Conservation (phyloP, 2,888 invertebrate genomes). For the Cephus pygmeus region DNA sequence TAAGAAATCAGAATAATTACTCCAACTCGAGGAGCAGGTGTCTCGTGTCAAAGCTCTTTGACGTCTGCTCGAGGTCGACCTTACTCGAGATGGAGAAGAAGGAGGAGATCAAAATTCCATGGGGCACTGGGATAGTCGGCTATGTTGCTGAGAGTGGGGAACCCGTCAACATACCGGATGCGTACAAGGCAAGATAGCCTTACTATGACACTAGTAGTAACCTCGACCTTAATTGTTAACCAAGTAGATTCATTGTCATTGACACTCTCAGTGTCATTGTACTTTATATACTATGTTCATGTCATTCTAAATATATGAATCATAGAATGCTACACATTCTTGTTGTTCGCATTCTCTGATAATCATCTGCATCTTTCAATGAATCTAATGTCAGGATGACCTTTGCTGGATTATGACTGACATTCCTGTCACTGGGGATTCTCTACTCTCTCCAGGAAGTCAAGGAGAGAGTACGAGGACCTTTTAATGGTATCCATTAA, state of each 20-base stretch:
- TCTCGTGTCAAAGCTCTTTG: slow-evolving; percentile 93
- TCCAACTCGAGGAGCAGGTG: slow-evolving; percentile 70
- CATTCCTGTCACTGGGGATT: not conserved
- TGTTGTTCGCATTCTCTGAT: not conserved
- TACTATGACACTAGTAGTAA: slow-evolving; percentile 9
- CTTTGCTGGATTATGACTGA: not conserved
- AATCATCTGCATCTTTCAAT: not conserved
- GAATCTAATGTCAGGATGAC: not conserved
- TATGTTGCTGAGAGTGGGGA: slow-evolving; percentile 94
- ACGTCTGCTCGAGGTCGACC: slow-evolving; percentile 93
- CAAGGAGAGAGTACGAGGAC: not conserved
- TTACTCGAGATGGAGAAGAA: slow-evolving; percentile 92
- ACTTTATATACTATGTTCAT: not conserved
- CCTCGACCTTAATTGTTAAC: not conserved
- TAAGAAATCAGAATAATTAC: slow-evolving; percentile 24
- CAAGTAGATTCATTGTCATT: not conserved
- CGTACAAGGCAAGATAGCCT: slow-evolving; percentile 80
- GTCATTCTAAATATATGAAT: not conserved
- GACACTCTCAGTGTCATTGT: not conserved
- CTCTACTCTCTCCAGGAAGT: not conserved
- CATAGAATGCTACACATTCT: not conserved
- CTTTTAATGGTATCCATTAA: too few relatives aligned
- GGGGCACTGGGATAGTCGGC: slow-evolving; percentile 96
- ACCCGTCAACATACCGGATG: slow-evolving; percentile 94
- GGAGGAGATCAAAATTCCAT: slow-evolving; percentile 92